Percentiles rank a stretch among this genome's conserved stretches.
Evolutionary conservation across 2,888 invertebrate species (phyloP).

Genomic region (Fabriciana adippe): DNA sequence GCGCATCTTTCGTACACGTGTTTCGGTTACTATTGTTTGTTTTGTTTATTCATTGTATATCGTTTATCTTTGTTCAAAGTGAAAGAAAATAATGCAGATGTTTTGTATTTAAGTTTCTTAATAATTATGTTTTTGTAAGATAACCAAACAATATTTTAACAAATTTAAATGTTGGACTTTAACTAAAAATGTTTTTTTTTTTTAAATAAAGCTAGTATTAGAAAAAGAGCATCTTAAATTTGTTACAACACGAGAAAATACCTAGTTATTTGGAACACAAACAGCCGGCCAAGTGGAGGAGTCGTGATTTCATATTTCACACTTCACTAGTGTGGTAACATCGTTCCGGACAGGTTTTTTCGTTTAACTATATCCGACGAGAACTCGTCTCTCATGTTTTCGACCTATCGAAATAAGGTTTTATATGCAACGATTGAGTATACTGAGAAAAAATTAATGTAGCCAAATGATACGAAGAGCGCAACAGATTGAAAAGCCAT

Average conservation of each 20-base stretch:
- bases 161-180: background rate
- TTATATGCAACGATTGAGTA: conserved; percentile 42
- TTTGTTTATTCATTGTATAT: conserved; percentile 50
- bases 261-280: conserved; percentile 73
- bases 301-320: conserved; percentile 83
- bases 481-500: conserved; percentile 47
- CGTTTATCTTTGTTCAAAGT: conserved; percentile 41
- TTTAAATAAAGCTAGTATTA: conserved; percentile 32
- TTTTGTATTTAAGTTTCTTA: conserved; percentile 44
- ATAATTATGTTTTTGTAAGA: background rate
- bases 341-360: conserved; percentile 71
- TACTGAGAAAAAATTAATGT: conserved; percentile 12
- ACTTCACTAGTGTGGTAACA: conserved; percentile 74
- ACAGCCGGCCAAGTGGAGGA: conserved; percentile 71
- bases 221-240: conserved; percentile 61
- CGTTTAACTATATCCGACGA: conserved; percentile 54
- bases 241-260: conserved; percentile 72
- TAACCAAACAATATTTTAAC: background rate
- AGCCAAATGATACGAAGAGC: conserved; percentile 40
- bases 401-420: conserved; percentile 46
- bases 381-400: conserved; percentile 39
- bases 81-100: conserved; percentile 67
- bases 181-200: background rate
- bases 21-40: conserved; percentile 55
- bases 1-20: conserved; percentile 64